These are phyloP conservation scores for Cacoxenus indagator DNA, from an alignment of 2,888 invertebrate genomes.

Conservation along the genomic window DNA sequence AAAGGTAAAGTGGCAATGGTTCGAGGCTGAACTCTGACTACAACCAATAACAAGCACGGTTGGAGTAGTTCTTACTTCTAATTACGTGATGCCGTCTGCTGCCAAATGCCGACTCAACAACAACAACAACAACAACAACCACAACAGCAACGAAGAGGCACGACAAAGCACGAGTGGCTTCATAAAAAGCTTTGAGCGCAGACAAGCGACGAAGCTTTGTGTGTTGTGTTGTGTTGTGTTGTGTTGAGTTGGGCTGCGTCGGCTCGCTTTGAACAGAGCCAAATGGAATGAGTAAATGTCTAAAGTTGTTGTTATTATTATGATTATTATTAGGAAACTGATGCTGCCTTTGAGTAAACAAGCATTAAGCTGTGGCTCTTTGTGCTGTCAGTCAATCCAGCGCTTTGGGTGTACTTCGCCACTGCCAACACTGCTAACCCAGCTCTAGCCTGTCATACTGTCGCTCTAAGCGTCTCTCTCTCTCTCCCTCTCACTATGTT, in stretches of 20 bases:
- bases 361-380: slow-evolving; percentile 10
- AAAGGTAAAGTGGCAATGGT: background rate
- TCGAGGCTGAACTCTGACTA: background rate
- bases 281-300: background rate
- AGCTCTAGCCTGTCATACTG: background rate
- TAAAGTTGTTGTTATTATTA: slow-evolving; percentile 11
- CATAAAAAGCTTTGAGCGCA: background rate
- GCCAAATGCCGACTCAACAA: too few relatives aligned
- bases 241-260: too few relatives aligned
- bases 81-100: too few relatives aligned
- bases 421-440: too few relatives aligned
- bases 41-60: slow-evolving; percentile 11
- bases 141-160: background rate
- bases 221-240: too few relatives aligned
- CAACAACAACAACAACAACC: too few relatives aligned
- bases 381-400: background rate
- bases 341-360: slow-evolving; percentile 6
- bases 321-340: background rate
- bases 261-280: too few relatives aligned
- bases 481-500: background rate
- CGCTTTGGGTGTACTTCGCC: too few relatives aligned
- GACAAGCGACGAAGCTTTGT: background rate
- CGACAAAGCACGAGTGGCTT: background rate
- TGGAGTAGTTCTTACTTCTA: slow-evolving; percentile 14
- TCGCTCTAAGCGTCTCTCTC: background rate